phyloP scores from a whole-genome alignment of 1,140 invertebrate genomes.

The Cryptotermes secundus region DNA sequence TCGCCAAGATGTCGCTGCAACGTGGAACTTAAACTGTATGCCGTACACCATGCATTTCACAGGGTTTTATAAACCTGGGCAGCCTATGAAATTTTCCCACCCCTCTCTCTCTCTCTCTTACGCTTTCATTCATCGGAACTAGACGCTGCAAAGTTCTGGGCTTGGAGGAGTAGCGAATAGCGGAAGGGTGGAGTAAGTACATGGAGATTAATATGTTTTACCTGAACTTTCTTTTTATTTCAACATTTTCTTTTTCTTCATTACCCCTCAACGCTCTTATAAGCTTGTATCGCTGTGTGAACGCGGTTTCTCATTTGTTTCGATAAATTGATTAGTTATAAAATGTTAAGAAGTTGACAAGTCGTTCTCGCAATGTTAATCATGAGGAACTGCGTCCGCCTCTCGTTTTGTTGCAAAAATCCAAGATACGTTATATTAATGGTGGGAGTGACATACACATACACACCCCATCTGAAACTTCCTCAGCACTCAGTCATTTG shows the following conservation, averaged over 20 bases:
- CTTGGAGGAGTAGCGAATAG: neutral
- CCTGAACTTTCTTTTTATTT: neutral
- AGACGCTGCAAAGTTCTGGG: neutral
- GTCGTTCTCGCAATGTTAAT: neutral
- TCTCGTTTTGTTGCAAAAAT: neutral
- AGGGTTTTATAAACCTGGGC: conserved; percentile 7
- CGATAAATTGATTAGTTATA: conserved; percentile 8
- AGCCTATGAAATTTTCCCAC: neutral
- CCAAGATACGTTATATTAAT: neutral
- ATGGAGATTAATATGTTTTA: conserved; percentile 7
- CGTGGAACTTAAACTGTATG: neutral
- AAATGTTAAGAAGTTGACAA: neutral
- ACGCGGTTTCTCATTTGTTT: neutral
- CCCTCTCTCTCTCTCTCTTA: neutral
- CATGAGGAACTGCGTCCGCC: neutral
- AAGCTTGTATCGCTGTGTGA: neutral
- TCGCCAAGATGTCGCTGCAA: neutral
- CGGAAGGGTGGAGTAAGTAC: conserved; percentile 6
- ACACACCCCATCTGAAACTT: neutral
- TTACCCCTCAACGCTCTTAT: neutral
- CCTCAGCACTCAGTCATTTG: neutral
- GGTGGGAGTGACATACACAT: too few species aligned
- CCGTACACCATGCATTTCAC: neutral
- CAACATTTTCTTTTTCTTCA: neutral
- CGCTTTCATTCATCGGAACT: neutral